Conservation (phyloP, 1,140 invertebrate species). For the Hylyphantes graminicola region DNA sequence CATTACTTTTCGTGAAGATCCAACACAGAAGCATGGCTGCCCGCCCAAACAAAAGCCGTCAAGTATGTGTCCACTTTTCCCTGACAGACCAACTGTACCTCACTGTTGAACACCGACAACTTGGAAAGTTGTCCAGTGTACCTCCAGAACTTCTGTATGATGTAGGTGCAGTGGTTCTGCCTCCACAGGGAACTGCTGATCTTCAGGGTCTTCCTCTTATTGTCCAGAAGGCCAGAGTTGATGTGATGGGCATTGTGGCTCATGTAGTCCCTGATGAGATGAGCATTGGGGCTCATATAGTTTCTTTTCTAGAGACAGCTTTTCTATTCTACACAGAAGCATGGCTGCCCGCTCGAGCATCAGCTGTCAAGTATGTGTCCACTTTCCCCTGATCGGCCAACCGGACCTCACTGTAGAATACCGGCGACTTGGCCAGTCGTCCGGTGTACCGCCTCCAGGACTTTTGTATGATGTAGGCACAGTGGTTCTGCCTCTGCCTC, state of each 20-base stretch:
- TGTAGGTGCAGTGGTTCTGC: constrained; percentile 93
- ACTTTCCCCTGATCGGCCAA: constrained; percentile 42
- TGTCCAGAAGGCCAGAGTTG: constrained; percentile 65
- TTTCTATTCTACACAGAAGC: constrained; percentile 41
- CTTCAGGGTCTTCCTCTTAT: constrained; percentile 83
- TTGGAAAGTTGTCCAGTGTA: constrained; percentile 65
- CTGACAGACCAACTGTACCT: constrained; percentile 37
- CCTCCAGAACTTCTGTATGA: constrained; percentile 94
- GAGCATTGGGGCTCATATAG: too few relatives aligned
- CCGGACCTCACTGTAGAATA: constrained; percentile 56
- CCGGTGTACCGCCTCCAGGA: constrained; percentile 77
- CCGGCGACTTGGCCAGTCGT: constrained; percentile 63
- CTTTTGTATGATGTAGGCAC: constrained; percentile 93
- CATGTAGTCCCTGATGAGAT: constrained; percentile 93
- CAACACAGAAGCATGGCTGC: constrained; percentile 57
- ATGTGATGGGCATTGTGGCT: constrained; percentile 81
- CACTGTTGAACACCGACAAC: constrained; percentile 51
- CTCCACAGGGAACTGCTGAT: constrained; percentile 94
- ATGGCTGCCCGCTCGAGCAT: constrained; percentile 49
- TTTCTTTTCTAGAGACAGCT: too few relatives aligned
- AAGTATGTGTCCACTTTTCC: constrained; percentile 50
- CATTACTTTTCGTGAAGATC: too few relatives aligned
- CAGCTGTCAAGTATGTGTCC: constrained; percentile 43
- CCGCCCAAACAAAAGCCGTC: constrained; percentile 26
- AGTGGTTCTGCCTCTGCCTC: constrained; percentile 95